Evolutionary conservation across 2,113 vertebrate genomes (phyloP), one percentile per base, ranked within the genome.

Genomic region (rabbit (Oryctolagus cuniculus)): DNA sequence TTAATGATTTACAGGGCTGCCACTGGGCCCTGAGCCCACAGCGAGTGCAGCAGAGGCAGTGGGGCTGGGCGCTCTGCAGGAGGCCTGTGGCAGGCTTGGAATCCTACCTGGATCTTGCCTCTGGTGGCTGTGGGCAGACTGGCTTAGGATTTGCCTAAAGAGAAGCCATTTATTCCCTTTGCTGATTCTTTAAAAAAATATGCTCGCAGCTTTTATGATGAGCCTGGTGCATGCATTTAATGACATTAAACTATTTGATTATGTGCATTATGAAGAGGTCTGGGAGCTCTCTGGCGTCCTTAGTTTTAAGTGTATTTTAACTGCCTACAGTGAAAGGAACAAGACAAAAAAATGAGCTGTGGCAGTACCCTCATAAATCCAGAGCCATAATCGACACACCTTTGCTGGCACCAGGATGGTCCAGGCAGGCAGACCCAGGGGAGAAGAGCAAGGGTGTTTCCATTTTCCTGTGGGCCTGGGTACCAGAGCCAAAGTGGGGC

Each of bases 1-100:
- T 98, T 98, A 98, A 98, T 96, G 97, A 98, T 98, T 98, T 97
- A 98, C 97, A 95, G 97, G 81, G 75, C 91, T 78, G 85, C 95
- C 96, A 83, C 96, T 93, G 96, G 96, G 98, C 96, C 97, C 96
- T 87, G 89, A 97, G 97, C 58, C 94, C 97, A 95, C 93, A 92
- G 81, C 98, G 38, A 44, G 44, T 25, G 93, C 84, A 90, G 2
- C 61, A 97, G 97, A 96, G 79, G 55, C 34, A 17, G 69, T 91
- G 61, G 74, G n/a, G 69, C 64, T 80, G 31, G n/a, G 72, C 15
- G 13, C 29, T 61, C 13, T 1, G 0, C 75, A 53, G 84, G 51
- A 63, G 77, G 34, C 63, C 1, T 11, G 21, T 12, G 44, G 63
- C 61, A 5, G 13, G 64, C 67, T 16, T 10, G 16, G 77, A 74